These are phyloP conservation scores for Agrilus cyanescens DNA, from an alignment of 2,888 invertebrate species.

Conservation along the genomic window DNA sequence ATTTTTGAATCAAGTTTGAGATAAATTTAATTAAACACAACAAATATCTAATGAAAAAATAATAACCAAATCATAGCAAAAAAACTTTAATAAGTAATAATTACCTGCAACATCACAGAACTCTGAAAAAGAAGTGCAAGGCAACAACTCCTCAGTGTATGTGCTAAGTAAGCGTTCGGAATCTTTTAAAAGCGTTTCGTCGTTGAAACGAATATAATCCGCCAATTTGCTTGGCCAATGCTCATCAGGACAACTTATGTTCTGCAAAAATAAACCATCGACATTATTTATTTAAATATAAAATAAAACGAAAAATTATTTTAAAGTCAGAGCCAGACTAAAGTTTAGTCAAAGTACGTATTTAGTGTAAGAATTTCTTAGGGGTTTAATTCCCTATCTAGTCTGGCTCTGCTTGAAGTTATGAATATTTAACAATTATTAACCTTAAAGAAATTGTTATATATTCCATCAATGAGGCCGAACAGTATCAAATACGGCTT, in stretches of 20 bases:
- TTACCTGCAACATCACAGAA: constrained; percentile 85
- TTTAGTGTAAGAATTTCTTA: neutral
- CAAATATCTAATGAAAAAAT: neutral
- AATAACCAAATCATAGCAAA: neutral
- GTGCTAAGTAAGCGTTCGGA: constrained; percentile 71
- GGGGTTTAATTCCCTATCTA: neutral
- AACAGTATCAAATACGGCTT: constrained; percentile 79
- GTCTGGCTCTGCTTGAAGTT: neutral
- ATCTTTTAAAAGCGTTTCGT: constrained; percentile 78
- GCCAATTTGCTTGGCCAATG: constrained; percentile 86
- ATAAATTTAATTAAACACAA: too few relatives aligned
- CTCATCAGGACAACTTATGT: constrained; percentile 59
- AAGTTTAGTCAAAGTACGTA: too few relatives aligned
- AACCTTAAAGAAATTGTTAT: constrained; percentile 78
- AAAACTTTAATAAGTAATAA: constrained; percentile 15
- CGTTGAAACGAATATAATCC: constrained; percentile 88
- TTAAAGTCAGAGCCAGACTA: too few relatives aligned
- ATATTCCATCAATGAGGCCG: constrained; percentile 74
- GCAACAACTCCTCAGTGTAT: constrained; percentile 80
- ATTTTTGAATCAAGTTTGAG: too few relatives aligned
- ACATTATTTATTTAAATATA: constrained; percentile 1
- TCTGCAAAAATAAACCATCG: constrained; percentile 36
- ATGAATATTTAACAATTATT: constrained; percentile 16
- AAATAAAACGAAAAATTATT: neutral
- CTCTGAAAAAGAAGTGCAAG: constrained; percentile 82